Evolutionary conservation across 2,113 vertebrate genomes (phyloP), one percentile per base, ranked within the genome.

Genomic region (Scartelaos histophorus): DNA sequence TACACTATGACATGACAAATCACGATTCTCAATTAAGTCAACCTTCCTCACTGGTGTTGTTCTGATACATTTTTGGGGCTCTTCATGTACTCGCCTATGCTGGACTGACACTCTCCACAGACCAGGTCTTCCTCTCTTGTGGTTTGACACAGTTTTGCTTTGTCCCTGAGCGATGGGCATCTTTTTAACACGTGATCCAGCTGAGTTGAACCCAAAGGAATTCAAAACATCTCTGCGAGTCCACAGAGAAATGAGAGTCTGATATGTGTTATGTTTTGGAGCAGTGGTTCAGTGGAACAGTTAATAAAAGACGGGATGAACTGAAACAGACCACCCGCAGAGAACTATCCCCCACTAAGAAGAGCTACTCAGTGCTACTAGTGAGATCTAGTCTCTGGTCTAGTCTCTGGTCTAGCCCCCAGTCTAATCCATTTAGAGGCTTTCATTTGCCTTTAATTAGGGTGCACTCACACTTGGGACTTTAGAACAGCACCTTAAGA

Each of bases 231-330:
- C 38, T 29, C 38, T 77, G 53, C 69, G 3, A 21, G 5, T 56
- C 51, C n/a, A 51, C 12, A 65, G 74, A n/a, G 64, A 43, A n/a
- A 43, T 4, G 17, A 54, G 17, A 54, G 15, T 25, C 65, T 62
- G n/a, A 53, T 45, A 72, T 25, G 88, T 81, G 81, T 90, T 81
- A 79, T 84, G 81, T 89, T 4, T 13, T 43, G 10, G 70, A 85
- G 77, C 81, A 29, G 13, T 53, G 66, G 80, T 79, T 87, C 85
- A 85, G 88, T 87, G 81, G 74, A 29, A 74, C 82, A 70, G 84
- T 86, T 89, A 89, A 85, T 90, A 87, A 85, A 89, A 86, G 61
- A 73, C 87, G 85, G 79, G 69, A 83, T 81, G 79, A 74, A 84
- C 78, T 79, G 67, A 29, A 72, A 67, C 35, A 69, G 85, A 86